These are phyloP conservation scores for Tyrophagus putrescentiae DNA, from an alignment of 1,140 invertebrate species.

Conservation along the genomic window DNA sequence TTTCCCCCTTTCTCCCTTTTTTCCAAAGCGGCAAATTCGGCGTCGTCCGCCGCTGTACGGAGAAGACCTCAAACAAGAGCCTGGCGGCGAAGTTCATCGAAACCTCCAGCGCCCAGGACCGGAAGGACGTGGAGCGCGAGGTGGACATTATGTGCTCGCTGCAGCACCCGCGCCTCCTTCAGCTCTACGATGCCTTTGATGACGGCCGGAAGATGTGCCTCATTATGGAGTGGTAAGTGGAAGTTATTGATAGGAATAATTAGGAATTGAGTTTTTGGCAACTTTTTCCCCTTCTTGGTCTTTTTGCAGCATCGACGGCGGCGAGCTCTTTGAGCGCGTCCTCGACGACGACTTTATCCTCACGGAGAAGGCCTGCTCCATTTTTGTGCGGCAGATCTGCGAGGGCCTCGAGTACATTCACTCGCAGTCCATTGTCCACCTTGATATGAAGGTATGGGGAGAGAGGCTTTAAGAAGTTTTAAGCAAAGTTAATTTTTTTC, in stretches of 20 bases:
- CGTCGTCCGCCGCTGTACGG: slow-evolving; percentile 78
- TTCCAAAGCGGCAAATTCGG: slow-evolving; percentile 90
- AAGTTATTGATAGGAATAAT: not conserved
- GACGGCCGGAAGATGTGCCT: slow-evolving; percentile 72
- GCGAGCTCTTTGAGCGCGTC: slow-evolving; percentile 92
- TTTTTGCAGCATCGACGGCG: slow-evolving; percentile 68
- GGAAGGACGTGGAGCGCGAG: slow-evolving; percentile 78
- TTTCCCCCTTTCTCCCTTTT: too few species aligned
- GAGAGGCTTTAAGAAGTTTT: not conserved
- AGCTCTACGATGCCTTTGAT: slow-evolving; percentile 90
- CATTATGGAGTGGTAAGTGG: slow-evolving; percentile 83
- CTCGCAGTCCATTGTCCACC: slow-evolving; percentile 88
- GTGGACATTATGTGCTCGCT: slow-evolving; percentile 88
- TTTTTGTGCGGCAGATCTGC: slow-evolving; percentile 93
- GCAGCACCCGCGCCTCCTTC: slow-evolving; percentile 81
- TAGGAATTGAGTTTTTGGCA: not conserved
- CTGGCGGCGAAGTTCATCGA: slow-evolving; percentile 87
- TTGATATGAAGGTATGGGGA: slow-evolving; percentile 44
- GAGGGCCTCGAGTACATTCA: slow-evolving; percentile 94
- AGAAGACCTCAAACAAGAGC: slow-evolving; percentile 58
- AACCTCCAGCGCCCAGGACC: slow-evolving; percentile 64
- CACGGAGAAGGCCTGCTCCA: slow-evolving; percentile 82
- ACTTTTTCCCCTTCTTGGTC: not conserved
- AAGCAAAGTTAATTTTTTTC: not conserved
- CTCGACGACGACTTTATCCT: slow-evolving; percentile 94